Evolutionary conservation across 2,797 vertebrate genomes (phyloP).

Genomic region (Pelodytes ibericus): DNA sequence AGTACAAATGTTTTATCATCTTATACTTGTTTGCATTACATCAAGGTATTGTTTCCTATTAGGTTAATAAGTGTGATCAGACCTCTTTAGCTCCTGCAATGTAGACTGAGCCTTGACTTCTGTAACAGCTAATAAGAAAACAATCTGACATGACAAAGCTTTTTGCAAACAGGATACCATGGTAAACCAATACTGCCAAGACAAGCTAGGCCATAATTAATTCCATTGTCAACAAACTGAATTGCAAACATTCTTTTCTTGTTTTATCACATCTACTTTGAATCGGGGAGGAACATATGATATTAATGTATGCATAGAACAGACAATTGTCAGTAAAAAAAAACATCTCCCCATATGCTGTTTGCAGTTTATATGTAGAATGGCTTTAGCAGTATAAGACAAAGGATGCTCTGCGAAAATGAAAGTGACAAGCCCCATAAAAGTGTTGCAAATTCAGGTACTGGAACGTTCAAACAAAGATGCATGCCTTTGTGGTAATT

Average conservation of each 20-base stretch:
- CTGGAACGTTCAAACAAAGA: too few species aligned
- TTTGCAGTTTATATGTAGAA: constrained; percentile 27
- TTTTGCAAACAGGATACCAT: background rate
- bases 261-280: constrained; percentile 1
- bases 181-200: constrained; percentile 3
- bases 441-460: too few species aligned
- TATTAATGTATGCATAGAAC: constrained; percentile 6
- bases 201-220: constrained; percentile 3
- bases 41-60: background rate
- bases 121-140: constrained; percentile 1
- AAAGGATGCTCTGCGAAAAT: constrained; percentile 14
- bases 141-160: background rate
- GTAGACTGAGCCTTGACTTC: constrained; percentile 13
- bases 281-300: constrained; percentile 1
- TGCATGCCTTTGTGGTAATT: too few species aligned
- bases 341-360: background rate
- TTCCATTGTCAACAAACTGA: background rate
- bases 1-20: background rate
- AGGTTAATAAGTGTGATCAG: constrained; percentile 1
- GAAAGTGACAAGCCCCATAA: too few species aligned
- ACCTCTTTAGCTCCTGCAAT: background rate
- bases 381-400: constrained; percentile 5
- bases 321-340: background rate
- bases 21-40: constrained; percentile 7
- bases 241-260: background rate